These are phyloP conservation scores for Drosophila paucipuncta DNA, from an alignment of 2,888 invertebrate species.

Conservation along the genomic window DNA sequence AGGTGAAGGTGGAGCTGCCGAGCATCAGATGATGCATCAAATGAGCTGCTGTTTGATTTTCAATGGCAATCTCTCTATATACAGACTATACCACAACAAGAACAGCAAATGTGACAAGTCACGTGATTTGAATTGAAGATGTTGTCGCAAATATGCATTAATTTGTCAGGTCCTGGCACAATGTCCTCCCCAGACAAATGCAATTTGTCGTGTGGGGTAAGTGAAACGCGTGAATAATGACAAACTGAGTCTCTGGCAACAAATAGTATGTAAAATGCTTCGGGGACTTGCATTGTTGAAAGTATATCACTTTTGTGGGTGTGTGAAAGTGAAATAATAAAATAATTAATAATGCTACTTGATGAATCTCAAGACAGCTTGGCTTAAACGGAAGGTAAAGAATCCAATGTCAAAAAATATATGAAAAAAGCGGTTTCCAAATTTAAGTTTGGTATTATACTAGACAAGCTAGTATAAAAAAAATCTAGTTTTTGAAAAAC, in stretches of 20 bases:
- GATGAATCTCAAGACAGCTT: not conserved
- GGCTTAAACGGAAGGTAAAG: not conserved
- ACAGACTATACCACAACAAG: conserved; percentile 6
- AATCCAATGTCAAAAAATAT: not conserved
- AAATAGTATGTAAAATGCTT: not conserved
- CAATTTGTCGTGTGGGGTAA: conserved; percentile 59
- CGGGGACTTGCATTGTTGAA: conserved; percentile 1
- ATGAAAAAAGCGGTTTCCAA: not conserved
- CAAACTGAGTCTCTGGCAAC: conserved; percentile 15
- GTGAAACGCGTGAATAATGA: conserved; percentile 63
- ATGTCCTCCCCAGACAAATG: conserved; percentile 36
- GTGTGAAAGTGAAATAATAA: not conserved
- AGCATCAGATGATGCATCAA: conserved; percentile 60
- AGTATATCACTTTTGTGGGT: not conserved
- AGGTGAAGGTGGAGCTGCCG: not conserved
- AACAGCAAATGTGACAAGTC: conserved; percentile 57
- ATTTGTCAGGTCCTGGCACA: conserved; percentile 67
- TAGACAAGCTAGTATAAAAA: not conserved
- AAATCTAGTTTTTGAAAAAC: not conserved
- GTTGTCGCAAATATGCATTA: conserved; percentile 72
- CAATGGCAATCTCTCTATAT: conserved; percentile 47
- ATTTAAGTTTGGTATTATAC: not conserved
- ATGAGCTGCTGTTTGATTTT: conserved; percentile 70
- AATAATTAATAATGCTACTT: not conserved
- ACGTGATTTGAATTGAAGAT: conserved; percentile 76